These are phyloP conservation scores for Hyphantria cunea DNA, from an alignment of 1,140 invertebrate genomes.

Conservation along the genomic window DNA sequence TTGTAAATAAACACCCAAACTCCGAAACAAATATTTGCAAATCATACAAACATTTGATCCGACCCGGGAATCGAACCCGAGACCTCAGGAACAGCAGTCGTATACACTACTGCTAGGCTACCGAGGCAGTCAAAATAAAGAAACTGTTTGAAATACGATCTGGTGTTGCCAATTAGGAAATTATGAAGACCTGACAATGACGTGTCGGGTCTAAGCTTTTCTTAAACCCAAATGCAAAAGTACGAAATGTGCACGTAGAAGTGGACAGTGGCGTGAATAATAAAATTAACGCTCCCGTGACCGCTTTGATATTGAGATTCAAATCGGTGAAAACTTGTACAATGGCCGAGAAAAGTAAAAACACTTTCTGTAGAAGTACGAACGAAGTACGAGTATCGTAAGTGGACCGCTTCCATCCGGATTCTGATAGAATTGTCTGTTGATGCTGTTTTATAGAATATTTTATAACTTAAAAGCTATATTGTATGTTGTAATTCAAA, in stretches of 20 bases:
- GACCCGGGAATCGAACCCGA: too few species aligned
- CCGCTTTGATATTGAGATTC: conserved; percentile 58
- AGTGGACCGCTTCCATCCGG: conserved; percentile 28
- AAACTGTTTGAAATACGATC: too few species aligned
- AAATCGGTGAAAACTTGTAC: conserved; percentile 60
- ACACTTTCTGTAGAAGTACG: conserved; percentile 51
- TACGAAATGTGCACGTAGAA: conserved; percentile 18
- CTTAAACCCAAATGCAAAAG: background rate
- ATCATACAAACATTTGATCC: too few species aligned
- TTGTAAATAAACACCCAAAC: too few species aligned
- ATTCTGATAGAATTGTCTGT: conserved; percentile 21
- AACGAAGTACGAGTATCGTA: conserved; percentile 19
- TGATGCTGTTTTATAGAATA: too few species aligned
- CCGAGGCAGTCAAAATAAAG: too few species aligned
- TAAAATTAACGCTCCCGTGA: conserved; percentile 57
- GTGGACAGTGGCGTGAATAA: conserved; percentile 47
- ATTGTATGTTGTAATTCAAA: too few species aligned
- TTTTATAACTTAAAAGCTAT: conserved; percentile 1
- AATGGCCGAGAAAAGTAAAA: conserved; percentile 61
- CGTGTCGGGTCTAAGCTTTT: conserved; percentile 8
- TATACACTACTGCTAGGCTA: too few species aligned
- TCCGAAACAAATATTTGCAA: too few species aligned
- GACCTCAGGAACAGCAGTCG: too few species aligned
- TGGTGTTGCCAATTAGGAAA: too few species aligned
- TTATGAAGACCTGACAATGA: too few species aligned